Percentiles rank a stretch among this genome's conserved stretches.
Conservation (phyloP, 2,113 vertebrate genomes). For the Copsychus sechellarum region DNA sequence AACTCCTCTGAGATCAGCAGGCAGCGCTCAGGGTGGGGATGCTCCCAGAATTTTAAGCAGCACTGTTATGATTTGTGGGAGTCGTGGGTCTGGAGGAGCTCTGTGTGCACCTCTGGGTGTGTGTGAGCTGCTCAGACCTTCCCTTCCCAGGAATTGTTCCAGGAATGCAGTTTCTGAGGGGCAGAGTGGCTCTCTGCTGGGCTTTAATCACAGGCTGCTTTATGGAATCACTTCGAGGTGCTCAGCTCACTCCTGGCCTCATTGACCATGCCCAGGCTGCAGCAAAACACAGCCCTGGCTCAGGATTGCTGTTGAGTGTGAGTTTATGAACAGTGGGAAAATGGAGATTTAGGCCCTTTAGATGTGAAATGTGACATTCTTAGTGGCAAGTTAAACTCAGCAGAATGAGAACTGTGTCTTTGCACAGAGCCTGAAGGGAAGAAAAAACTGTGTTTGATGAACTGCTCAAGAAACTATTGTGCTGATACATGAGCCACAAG, state of each 20-base stretch:
- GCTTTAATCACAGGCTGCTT: neutral
- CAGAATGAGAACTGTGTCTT: neutral
- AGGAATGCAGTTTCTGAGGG: neutral
- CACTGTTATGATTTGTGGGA: neutral
- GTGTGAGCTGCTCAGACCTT: neutral
- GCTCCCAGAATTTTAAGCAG: slow-evolving; percentile 5
- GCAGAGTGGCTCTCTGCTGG: neutral
- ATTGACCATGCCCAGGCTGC: neutral
- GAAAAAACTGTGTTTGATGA: neutral
- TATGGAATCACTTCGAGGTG: neutral
- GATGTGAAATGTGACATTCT: neutral
- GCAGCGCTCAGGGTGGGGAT: neutral
- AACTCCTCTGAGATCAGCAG: slow-evolving; percentile 37
- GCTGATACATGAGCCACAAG: neutral
- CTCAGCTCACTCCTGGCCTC: neutral
- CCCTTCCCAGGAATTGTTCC: neutral
- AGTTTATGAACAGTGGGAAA: neutral
- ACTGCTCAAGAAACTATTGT: neutral
- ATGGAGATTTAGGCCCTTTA: neutral
- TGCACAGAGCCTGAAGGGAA: neutral
- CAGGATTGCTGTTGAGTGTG: neutral
- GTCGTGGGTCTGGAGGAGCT: neutral
- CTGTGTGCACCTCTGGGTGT: rapidly evolving
- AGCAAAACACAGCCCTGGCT: neutral
- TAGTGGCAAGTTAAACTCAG: neutral